Base-by-base conservation (phyloP, 2,113 vertebrate genomes). In the Dascyllus trimaculatus region DNA sequence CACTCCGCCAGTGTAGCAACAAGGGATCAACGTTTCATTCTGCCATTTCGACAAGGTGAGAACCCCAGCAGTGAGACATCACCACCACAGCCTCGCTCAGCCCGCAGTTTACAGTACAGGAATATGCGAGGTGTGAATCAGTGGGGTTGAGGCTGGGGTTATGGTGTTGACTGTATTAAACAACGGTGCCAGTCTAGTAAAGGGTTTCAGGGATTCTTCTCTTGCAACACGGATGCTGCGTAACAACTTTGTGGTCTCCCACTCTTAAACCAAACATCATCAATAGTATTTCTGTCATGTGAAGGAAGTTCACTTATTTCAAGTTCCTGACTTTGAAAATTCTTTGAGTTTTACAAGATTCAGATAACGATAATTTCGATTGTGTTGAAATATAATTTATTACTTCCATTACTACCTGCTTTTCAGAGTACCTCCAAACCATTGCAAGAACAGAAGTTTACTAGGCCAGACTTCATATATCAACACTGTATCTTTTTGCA, bases 1-100 rank as follows among this genome's bases (percentile, higher is more conserved):
- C 86, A 85, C 87, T 92, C 75, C 19, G 75, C 1, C 61, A 57
- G 72, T 90, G 86, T 87, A 89, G 80, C 87, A 92, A 90, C 85
- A 91, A 90, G 78, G 85, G 89, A 91, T 93, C 90, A 93, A 84
- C 89, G n/a, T 83, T 83, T 93, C 90, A 82, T 83, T 87, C 81
- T 81, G 32, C 76, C 81, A 80, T 92, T 89, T 84, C 11, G 72
- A 87, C 76, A 75, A 82, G 68, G 85, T 87, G 87, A 81, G 88
- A 91, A 80, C 73, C 63, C 80, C 69, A 79, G 78, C 85, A 88
- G 46, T 79, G 69, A 87, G 82, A 91, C 70, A 61, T 85, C 85
- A 87, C 65, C 86, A 67, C 75, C 45, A 7, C 51, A 21, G 71
- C 76, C 56, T 80, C 80, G 7, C 74, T 35, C 80, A 58, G 73